phyloP scores from a whole-genome alignment of 2,113 vertebrate species.

The Antennarius striatus region DNA sequence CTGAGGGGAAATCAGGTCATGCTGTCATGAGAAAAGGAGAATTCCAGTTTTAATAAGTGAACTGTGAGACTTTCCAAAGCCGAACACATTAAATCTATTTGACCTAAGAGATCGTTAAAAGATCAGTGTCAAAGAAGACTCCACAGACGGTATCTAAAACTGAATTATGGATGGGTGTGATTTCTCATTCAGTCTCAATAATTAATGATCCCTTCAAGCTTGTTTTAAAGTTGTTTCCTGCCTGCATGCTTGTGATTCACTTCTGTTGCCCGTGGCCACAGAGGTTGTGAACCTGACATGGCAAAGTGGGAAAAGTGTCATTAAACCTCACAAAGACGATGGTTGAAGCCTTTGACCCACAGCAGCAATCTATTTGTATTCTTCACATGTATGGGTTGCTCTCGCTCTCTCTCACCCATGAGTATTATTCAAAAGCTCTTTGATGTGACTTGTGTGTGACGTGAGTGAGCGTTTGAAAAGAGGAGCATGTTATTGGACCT shows the following conservation, averaged over 20 bases:
- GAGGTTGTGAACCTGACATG: slow-evolving; percentile 26
- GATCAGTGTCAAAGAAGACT: slow-evolving; percentile 5
- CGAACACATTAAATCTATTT: slow-evolving; percentile 28
- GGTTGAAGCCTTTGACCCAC: slow-evolving; percentile 9
- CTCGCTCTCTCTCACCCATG: background rate
- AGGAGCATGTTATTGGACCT: slow-evolving; percentile 33
- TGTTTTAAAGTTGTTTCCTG: slow-evolving; percentile 41
- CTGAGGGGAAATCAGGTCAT: slow-evolving; percentile 47
- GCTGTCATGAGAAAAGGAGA: slow-evolving; percentile 35
- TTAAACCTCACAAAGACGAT: slow-evolving; percentile 37
- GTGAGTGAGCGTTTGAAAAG: slow-evolving; percentile 11
- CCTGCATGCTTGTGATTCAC: slow-evolving; percentile 29
- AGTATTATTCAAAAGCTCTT: slow-evolving; percentile 2
- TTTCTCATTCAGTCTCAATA: slow-evolving; percentile 41
- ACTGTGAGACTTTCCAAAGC: slow-evolving; percentile 26
- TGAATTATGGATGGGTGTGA: slow-evolving; percentile 23
- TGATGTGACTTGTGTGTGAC: slow-evolving; percentile 10
- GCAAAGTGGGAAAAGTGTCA: slow-evolving; percentile 44
- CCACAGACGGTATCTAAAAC: background rate
- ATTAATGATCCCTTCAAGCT: slow-evolving; percentile 45
- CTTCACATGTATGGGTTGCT: background rate
- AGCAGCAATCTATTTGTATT: slow-evolving; percentile 24
- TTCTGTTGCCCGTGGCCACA: slow-evolving; percentile 18
- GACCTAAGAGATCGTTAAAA: background rate
- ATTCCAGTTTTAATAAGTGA: slow-evolving; percentile 19